Evolutionary conservation across 1,140 invertebrate species (phyloP).

Genomic region (Euura lappo): DNA sequence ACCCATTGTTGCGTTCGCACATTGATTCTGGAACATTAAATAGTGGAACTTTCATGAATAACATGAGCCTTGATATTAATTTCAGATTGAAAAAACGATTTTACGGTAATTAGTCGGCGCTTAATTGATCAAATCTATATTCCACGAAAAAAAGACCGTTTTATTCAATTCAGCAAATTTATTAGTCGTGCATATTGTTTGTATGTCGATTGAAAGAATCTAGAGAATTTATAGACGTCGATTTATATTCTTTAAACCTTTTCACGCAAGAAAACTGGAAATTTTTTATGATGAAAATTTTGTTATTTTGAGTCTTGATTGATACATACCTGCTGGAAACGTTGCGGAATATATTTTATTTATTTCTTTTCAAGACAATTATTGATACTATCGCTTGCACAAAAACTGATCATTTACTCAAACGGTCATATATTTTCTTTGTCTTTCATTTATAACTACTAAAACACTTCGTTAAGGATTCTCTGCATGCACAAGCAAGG

Average conservation of each 20-base stretch:
- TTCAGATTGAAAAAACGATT: neutral
- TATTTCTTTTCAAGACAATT: neutral
- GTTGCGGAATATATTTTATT: neutral
- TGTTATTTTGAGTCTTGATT: neutral
- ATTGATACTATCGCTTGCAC: constrained; percentile 1
- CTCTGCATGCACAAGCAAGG: constrained; percentile 4
- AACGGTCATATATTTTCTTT: neutral
- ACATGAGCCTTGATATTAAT: neutral
- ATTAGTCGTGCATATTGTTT: neutral
- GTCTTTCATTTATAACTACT: neutral
- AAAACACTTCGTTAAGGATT: neutral
- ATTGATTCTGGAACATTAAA: constrained; percentile 2
- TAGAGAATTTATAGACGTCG: neutral
- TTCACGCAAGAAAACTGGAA: neutral
- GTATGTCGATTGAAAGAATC: neutral
- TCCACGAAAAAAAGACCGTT: neutral
- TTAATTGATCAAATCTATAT: too few relatives aligned
- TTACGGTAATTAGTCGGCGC: too few relatives aligned
- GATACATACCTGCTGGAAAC: neutral
- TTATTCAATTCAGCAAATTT: neutral
- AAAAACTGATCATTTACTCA: neutral
- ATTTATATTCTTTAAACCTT: neutral
- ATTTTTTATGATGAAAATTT: neutral
- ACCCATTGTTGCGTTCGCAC: neutral
- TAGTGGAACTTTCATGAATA: neutral